phyloP scores from a whole-genome alignment of 1,140 invertebrate genomes.

The Ceratoteleas bidentatus region DNA sequence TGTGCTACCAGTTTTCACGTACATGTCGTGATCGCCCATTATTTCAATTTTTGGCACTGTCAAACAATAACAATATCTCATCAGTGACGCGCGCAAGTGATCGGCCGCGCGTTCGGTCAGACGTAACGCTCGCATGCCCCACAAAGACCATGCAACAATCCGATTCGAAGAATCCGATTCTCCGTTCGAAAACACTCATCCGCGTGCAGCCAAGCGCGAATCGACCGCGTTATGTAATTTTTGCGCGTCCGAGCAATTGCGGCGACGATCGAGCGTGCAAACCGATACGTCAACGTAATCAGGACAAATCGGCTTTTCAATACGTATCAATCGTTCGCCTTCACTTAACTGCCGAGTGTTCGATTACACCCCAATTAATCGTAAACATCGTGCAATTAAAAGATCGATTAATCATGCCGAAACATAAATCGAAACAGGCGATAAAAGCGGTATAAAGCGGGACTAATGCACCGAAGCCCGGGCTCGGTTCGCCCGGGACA shows the following conservation, averaged over 20 bases:
- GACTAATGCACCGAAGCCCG: not conserved
- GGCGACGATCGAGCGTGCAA: constrained; percentile 12
- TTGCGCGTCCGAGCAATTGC: not conserved
- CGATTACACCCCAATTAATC: constrained; percentile 47
- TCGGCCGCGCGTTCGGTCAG: constrained; percentile 12
- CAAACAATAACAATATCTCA: constrained; percentile 63
- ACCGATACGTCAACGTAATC: constrained; percentile 25
- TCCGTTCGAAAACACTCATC: too few relatives aligned
- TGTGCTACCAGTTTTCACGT: constrained; percentile 86
- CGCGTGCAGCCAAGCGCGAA: too few relatives aligned
- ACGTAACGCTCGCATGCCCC: not conserved
- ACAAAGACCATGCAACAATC: too few relatives aligned
- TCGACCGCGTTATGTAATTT: too few relatives aligned
- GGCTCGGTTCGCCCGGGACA: not conserved
- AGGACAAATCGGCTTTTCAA: constrained; percentile 50
- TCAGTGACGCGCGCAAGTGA: constrained; percentile 17
- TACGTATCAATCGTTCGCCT: constrained; percentile 44
- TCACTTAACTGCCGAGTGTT: constrained; percentile 31
- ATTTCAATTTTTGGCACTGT: constrained; percentile 89
- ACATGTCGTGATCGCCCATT: constrained; percentile 86
- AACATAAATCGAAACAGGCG: not conserved
- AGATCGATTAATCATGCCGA: constrained; percentile 26
- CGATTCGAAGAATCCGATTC: too few relatives aligned
- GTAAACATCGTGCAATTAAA: constrained; percentile 26
- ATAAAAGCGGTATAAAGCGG: not conserved